Conservation (phyloP, 2,113 vertebrate genomes). For the Amphiprion ocellaris region DNA sequence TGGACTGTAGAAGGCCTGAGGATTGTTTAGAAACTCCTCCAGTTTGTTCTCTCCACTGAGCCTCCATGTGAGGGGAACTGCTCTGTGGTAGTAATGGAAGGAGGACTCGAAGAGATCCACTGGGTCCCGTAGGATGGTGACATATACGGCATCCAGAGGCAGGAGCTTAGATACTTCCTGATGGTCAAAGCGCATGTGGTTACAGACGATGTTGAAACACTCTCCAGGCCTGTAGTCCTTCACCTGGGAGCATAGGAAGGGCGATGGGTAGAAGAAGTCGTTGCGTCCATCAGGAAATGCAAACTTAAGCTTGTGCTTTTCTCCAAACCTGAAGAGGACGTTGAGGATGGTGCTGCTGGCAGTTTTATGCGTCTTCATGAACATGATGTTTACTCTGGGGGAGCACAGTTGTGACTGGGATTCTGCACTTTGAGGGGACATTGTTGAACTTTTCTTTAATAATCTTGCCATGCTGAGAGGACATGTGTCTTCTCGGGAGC, state of each 20-base stretch:
- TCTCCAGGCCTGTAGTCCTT: slow-evolving; percentile 88
- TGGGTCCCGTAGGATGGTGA: slow-evolving; percentile 93
- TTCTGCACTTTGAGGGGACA: not conserved
- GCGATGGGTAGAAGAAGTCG: slow-evolving; percentile 93
- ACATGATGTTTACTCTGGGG: slow-evolving; percentile 90
- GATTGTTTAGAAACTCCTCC: slow-evolving; percentile 87
- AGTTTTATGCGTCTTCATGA: slow-evolving; percentile 98
- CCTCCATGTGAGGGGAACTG: slow-evolving; percentile 92
- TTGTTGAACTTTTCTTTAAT: rapidly evolving
- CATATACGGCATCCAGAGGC: slow-evolving; percentile 82
- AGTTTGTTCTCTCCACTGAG: slow-evolving; percentile 87
- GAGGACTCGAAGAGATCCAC: slow-evolving; percentile 94
- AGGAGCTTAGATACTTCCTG: slow-evolving; percentile 89
- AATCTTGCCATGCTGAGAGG: slow-evolving; percentile 35
- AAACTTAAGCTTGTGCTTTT: slow-evolving; percentile 91
- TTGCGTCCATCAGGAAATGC: slow-evolving; percentile 93
- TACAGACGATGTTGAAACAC: slow-evolving; percentile 95
- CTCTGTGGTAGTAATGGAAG: slow-evolving; percentile 91
- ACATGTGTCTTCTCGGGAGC: slow-evolving; percentile 80
- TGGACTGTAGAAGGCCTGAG: slow-evolving; percentile 87
- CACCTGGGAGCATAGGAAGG: slow-evolving; percentile 89
- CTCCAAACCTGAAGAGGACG: slow-evolving; percentile 95
- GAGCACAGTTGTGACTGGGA: slow-evolving; percentile 70
- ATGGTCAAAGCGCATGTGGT: slow-evolving; percentile 95
- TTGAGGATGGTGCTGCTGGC: slow-evolving; percentile 97